A percentile compares a stretch with the other conserved stretches of the same genome.
These are phyloP conservation scores for Acanthornis magna DNA, from an alignment of 2,797 vertebrate species.

Conservation along the genomic window DNA sequence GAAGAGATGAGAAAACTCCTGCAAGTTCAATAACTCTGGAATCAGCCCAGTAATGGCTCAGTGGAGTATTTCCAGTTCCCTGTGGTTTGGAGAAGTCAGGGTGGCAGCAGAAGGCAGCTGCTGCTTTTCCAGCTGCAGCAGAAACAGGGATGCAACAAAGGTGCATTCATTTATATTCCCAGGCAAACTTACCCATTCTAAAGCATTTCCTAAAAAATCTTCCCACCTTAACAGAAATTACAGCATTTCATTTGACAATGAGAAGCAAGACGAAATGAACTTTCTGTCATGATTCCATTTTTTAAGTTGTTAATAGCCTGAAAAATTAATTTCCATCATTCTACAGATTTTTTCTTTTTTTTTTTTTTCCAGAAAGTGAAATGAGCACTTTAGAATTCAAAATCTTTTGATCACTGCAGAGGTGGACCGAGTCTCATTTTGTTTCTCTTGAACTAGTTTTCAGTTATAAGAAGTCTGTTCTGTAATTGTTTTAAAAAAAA, in stretches of 20 bases:
- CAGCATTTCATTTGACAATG: background rate
- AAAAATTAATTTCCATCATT: slow-evolving; percentile 23
- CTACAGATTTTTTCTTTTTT: background rate
- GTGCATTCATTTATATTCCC: too few species aligned
- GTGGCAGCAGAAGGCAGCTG: background rate
- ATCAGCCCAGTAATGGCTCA: background rate
- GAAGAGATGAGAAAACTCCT: background rate
- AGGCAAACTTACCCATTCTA: background rate
- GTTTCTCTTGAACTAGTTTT: slow-evolving; percentile 3
- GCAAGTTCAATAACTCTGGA: background rate
- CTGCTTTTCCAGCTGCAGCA: background rate
- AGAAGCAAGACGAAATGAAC: background rate
- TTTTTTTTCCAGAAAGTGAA: background rate
- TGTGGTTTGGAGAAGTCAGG: background rate
- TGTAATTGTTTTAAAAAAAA: background rate
- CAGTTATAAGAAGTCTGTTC: background rate
- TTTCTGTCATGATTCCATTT: background rate
- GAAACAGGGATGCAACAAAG: background rate
- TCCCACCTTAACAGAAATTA: background rate
- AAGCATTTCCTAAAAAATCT: background rate
- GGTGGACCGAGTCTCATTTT: background rate
- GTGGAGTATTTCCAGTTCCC: background rate
- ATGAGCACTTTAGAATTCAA: background rate
- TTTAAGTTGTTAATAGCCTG: background rate
- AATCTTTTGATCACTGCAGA: slow-evolving; percentile 21